Conservation (phyloP, 1,140 invertebrate species). For the Leptopilina clavipes region DNA sequence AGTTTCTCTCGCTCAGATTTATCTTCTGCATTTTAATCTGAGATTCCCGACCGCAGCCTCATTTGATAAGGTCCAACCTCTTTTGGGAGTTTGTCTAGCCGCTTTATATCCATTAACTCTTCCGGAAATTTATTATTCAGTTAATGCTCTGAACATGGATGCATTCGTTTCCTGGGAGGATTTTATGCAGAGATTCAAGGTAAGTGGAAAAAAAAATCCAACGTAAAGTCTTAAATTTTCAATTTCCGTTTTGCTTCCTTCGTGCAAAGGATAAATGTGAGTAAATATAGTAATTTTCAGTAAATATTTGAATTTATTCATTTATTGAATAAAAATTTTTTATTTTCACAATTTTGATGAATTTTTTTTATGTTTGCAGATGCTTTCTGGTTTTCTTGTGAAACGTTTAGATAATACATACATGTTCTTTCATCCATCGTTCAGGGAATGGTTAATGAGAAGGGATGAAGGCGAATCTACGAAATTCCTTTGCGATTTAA, state of each 20-base stretch:
- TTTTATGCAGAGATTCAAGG: slow-evolving; percentile 89
- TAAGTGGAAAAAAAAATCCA: slow-evolving; percentile 57
- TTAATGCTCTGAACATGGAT: slow-evolving; percentile 88
- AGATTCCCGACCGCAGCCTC: slow-evolving; percentile 92
- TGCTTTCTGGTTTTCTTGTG: slow-evolving; percentile 89
- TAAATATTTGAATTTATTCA: background rate
- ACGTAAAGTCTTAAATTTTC: too few species aligned
- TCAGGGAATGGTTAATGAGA: slow-evolving; percentile 96
- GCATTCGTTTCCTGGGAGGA: slow-evolving; percentile 91
- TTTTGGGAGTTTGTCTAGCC: slow-evolving; percentile 92
- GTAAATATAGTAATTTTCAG: too few species aligned
- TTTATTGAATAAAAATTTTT: background rate
- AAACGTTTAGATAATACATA: slow-evolving; percentile 93
- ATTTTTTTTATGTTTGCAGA: slow-evolving; percentile 66
- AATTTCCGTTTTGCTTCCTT: slow-evolving; percentile 1
- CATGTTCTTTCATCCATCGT: slow-evolving; percentile 97
- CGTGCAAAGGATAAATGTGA: background rate
- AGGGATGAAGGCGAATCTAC: slow-evolving; percentile 90
- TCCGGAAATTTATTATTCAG: slow-evolving; percentile 94
- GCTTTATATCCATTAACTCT: slow-evolving; percentile 92
- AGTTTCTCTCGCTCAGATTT: slow-evolving; percentile 93
- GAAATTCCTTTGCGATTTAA: slow-evolving; percentile 92
- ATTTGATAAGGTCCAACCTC: slow-evolving; percentile 90
- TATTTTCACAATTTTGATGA: background rate
- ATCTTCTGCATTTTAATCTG: slow-evolving; percentile 94